Percentiles rank a stretch among this genome's conserved stretches.
Evolutionary conservation across 2,113 vertebrate species (phyloP).

Genomic region (Syngnathus scovelli): DNA sequence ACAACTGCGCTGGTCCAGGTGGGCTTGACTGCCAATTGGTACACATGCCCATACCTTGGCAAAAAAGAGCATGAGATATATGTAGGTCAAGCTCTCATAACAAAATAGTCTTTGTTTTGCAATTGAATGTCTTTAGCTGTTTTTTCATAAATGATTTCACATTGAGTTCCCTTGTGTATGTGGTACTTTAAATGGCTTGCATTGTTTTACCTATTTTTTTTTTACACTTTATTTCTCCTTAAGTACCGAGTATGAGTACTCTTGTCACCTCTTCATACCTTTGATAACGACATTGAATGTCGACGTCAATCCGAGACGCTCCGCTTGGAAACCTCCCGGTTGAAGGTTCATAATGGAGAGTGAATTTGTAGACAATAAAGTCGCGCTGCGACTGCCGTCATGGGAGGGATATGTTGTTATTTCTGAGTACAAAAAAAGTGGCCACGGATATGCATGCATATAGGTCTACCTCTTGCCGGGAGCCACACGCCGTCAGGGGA

Average conservation of each 20-base stretch:
- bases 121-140: no score
- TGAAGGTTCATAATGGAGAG: slow-evolving; percentile 54
- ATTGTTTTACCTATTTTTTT: no score
- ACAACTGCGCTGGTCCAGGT: slow-evolving; percentile 48
- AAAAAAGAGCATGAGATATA: background rate
- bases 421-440: background rate
- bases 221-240: background rate
- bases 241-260: background rate
- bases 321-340: slow-evolving; percentile 13
- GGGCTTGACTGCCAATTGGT: slow-evolving; percentile 56
- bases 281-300: slow-evolving; percentile 61
- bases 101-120: no score
- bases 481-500: slow-evolving; percentile 53
- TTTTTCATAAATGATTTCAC: no score
- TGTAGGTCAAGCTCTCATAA: background rate
- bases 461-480: slow-evolving; percentile 44
- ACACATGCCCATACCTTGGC: slow-evolving; percentile 58
- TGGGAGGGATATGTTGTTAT: background rate
- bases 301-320: slow-evolving; percentile 32
- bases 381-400: slow-evolving; percentile 34
- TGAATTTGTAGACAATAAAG: slow-evolving; percentile 56
- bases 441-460: background rate
- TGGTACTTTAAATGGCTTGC: no score
- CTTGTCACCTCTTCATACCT: slow-evolving; percentile 40
- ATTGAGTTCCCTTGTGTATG: no score